These are phyloP conservation scores for Fulmarus glacialis DNA, from an alignment of 2,113 vertebrate species.

Conservation along the genomic window DNA sequence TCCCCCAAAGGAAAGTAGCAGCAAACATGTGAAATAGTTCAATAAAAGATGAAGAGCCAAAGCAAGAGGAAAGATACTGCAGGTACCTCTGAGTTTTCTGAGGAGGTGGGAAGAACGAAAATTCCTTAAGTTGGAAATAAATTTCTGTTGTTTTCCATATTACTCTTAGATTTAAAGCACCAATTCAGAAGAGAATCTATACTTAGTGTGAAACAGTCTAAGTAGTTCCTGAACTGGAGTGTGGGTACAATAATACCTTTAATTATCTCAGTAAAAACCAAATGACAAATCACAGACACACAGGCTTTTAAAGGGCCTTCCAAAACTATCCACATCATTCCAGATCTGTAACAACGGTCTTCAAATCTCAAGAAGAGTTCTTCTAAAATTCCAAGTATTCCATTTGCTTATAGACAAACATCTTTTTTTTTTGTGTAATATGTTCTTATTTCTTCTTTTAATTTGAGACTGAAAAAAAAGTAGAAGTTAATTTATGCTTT, in stretches of 20 bases:
- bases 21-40: neutral
- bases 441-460: neutral
- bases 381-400: neutral
- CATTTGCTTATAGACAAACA: neutral
- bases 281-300: neutral
- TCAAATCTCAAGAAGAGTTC: neutral
- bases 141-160: neutral
- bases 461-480: neutral
- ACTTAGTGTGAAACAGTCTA: neutral
- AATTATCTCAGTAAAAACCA: neutral
- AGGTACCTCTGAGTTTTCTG: neutral
- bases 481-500: neutral
- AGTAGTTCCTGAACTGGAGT: neutral
- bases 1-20: neutral
- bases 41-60: neutral
- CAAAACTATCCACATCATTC: neutral
- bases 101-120: neutral
- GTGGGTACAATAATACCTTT: neutral
- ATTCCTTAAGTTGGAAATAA: neutral
- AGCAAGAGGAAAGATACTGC: neutral
- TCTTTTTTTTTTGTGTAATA: neutral
- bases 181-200: neutral
- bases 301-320: neutral
- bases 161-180: neutral
- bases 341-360: neutral